Percentiles rank a stretch among this genome's conserved stretches.
Evolutionary conservation across 37 sponge, comb jelly and placozoan genomes (phyloP).

Genomic region (Halichondria panicea): DNA sequence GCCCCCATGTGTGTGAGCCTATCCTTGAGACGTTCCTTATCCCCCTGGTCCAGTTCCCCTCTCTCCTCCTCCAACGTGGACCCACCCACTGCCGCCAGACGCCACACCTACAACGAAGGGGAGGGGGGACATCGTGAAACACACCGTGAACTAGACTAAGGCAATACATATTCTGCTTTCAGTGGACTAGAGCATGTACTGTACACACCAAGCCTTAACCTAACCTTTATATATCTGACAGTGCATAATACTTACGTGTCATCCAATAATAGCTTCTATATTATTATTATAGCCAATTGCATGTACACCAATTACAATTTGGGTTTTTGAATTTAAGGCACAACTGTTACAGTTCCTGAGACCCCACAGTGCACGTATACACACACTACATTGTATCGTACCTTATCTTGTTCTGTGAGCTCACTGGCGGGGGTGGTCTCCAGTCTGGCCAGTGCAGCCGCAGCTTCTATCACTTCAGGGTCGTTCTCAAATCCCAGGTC

Average conservation of each 20-base stretch:
- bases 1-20: slow-evolving; percentile 1
- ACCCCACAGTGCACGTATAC: too few species aligned
- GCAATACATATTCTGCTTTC: neutral
- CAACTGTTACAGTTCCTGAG: too few species aligned
- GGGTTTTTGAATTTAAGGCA: too few species aligned
- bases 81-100: slow-evolving; percentile 39
- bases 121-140: too few species aligned
- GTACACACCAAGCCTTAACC: neutral
- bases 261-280: too few species aligned
- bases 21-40: slow-evolving; percentile 26
- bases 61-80: slow-evolving; percentile 35
- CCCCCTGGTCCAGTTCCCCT: slow-evolving; percentile 28
- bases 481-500: neutral
- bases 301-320: too few species aligned
- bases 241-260: too few species aligned
- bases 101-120: slow-evolving; percentile 55
- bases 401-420: slow-evolving; percentile 22
- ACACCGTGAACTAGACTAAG: too few species aligned
- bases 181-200: neutral
- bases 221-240: too few species aligned
- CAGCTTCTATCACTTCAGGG: neutral
- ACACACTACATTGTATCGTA: too few species aligned
- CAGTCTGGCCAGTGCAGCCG: neutral
- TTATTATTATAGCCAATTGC: too few species aligned
- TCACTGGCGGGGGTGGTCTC: slow-evolving; percentile 6